Base-by-base conservation (phyloP, 2,113 vertebrate species). In the Carassius gibelio region DNA sequence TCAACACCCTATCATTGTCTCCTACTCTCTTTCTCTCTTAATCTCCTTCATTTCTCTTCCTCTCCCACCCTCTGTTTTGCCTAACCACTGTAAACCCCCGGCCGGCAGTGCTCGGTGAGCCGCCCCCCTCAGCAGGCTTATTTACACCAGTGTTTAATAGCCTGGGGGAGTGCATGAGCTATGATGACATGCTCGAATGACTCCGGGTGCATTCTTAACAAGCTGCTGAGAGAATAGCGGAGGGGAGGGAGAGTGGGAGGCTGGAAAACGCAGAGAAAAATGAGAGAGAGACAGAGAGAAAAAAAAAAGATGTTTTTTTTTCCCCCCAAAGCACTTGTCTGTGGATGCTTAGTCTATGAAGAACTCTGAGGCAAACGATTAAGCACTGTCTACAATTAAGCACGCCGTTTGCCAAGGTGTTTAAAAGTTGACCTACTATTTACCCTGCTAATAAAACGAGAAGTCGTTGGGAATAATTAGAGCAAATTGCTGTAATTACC, bases 381-480 rank as follows among this genome's bases (percentile, higher is more conserved):
- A 92, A 90, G 89, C 84, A 87, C 68, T 68, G 75, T 84, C 82
- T 57, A 86, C 91, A 89, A 92, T 93, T 92, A 94, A 86, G 85
- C 77, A 87, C 87, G 62, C 88, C 21, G 57, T 88, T 90, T 82
- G 88, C 84, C 82, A 88, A 93, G 88, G 91, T 93, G 91, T 94
- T 94, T 88, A 93, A 93, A 87, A 90, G 86, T 90, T 90, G 83
- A 83, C 86, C 90, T 87, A 74, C 74, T 85, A 86, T 82, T 93
- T 92, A 88, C 87, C 83, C 86, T 89, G 91, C 89, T 86, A 81
- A 89, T 94, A 92, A 95, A 93, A 87, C 80, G 11, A 84, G 86
- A 75, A 89, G 90, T 94, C 89, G 88, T 93, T 92, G 85, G 87
- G 87, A 92, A 90, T 92, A 93, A 94, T 95, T 94, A 92, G 88